phyloP scores from a whole-genome alignment of 2,113 vertebrate genomes.

The Upupa epops region DNA sequence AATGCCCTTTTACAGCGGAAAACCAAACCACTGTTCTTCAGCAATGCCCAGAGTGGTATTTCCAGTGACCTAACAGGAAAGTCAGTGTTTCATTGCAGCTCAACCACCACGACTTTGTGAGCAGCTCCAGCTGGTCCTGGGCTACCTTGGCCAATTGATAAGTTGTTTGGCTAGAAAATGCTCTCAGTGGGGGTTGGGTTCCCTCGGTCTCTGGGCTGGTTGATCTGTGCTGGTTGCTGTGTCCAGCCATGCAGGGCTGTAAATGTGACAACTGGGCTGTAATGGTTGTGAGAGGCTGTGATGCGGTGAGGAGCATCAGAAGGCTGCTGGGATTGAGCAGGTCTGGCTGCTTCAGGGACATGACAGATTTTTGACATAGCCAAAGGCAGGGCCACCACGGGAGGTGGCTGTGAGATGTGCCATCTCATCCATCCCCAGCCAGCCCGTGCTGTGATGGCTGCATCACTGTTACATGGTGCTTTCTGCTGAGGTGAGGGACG shows the following conservation, averaged over 20 bases:
- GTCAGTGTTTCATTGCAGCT: not conserved
- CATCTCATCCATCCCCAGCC: not conserved
- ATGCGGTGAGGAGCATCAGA: fast-evolving
- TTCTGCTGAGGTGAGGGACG: not conserved
- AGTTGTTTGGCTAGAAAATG: not conserved
- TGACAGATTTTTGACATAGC: not conserved
- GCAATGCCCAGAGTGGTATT: slow-evolving; percentile 38
- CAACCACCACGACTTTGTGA: not conserved
- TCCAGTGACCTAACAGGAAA: slow-evolving; percentile 42
- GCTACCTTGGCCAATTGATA: not conserved
- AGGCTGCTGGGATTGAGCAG: not conserved
- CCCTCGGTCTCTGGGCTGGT: fast-evolving
- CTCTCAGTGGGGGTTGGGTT: not conserved
- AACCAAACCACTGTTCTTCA: slow-evolving; percentile 17
- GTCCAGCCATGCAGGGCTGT: not conserved
- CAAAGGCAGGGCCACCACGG: not conserved
- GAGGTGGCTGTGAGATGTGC: not conserved
- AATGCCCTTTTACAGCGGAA: not conserved
- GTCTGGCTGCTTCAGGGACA: not conserved
- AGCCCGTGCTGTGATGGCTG: not conserved
- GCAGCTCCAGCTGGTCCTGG: slow-evolving; percentile 7
- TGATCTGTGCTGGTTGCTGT: fast-evolving
- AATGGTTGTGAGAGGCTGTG: not conserved
- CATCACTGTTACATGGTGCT: fast-evolving
- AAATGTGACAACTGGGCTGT: not conserved